Evolutionary conservation across 2,888 invertebrate genomes (phyloP), one percentile per base, ranked within the genome.

Genomic region (Agrochola litura): DNA sequence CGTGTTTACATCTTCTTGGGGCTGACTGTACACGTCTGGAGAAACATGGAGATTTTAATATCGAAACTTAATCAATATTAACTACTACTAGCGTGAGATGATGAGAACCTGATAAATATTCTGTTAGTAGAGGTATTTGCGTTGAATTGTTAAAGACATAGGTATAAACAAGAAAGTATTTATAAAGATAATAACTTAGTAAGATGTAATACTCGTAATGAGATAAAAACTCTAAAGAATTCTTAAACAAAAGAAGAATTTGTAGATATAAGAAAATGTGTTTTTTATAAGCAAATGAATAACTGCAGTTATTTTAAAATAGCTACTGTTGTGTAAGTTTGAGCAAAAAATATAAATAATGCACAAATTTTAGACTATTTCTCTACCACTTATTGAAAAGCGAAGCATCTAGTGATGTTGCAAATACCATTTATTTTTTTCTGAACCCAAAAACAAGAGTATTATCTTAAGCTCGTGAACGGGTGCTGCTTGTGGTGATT

Each of bases 41-140:
- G 30, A 30, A 8, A 41, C 25, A 46, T 49, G 19, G 9, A 8
- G 30, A 22, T 46, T 80, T 63, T n/a, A 49, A 37, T 37, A 54
- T 54, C 5, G n/a, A 61, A n/a, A 52, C 10, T 22, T 77, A 43
- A 16, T 52, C 41, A 56, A 63, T n/a, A 30, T 2, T 63, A 54
- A 66, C 61, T 61, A 76, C 30, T 6, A 37, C n/a, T 43, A 37
- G n/a, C 30, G 66, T 76, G n/a, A 56, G 30, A 22, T 65, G 43
- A 82, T 56, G 56, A 37, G 43, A 52, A 52, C 2, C 79, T 25
- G 60, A 49, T 78, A 52, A 12, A 76, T 41, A n/a, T 10, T 73
- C 16, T 46, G 16, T 37, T 37, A 25, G 5, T 9, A 2, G 4
- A 22, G 16, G 8, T 52, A 46, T 64, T 52, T 46, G 25, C 16